phyloP scores from a whole-genome alignment of 2,797 vertebrate species.

The Bucorvus abyssinicus region DNA sequence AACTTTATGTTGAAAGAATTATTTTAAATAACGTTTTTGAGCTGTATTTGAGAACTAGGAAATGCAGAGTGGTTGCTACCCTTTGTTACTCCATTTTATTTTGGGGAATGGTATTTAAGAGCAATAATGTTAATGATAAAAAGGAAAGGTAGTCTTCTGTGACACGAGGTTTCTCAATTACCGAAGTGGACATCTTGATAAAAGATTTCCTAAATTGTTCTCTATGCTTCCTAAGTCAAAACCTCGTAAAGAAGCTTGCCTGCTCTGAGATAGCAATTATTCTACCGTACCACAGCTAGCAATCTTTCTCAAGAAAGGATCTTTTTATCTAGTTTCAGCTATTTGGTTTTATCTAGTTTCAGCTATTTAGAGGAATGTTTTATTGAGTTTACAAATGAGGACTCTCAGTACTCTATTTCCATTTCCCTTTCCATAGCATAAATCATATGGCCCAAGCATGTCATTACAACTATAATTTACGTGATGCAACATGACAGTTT shows the following conservation, averaged over 20 bases:
- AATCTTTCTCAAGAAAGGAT: slow-evolving; percentile 36
- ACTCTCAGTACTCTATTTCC: slow-evolving; percentile 68
- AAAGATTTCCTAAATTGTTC: neutral
- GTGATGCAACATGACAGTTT: slow-evolving; percentile 79
- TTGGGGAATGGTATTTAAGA: neutral
- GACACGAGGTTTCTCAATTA: neutral
- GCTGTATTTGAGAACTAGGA: slow-evolving; percentile 25
- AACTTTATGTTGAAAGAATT: neutral
- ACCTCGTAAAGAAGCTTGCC: neutral
- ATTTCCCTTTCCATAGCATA: slow-evolving; percentile 72
- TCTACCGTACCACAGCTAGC: slow-evolving; percentile 2
- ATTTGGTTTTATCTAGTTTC: slow-evolving; percentile 58
- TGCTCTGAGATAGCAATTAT: neutral
- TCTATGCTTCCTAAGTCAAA: neutral
- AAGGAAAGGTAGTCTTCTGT: neutral
- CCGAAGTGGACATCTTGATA: neutral
- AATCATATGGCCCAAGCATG: slow-evolving; percentile 75
- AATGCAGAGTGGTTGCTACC: neutral
- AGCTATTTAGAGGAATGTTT: slow-evolving; percentile 66
- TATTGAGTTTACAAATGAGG: slow-evolving; percentile 75
- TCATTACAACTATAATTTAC: slow-evolving; percentile 77
- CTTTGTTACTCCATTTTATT: neutral
- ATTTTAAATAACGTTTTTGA: neutral
- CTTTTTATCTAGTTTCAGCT: slow-evolving; percentile 47
- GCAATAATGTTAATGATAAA: neutral